Evolutionary conservation across 2,797 vertebrate genomes (phyloP), one percentile per base, ranked within the genome.

Genomic region (Acanthis flammea): DNA sequence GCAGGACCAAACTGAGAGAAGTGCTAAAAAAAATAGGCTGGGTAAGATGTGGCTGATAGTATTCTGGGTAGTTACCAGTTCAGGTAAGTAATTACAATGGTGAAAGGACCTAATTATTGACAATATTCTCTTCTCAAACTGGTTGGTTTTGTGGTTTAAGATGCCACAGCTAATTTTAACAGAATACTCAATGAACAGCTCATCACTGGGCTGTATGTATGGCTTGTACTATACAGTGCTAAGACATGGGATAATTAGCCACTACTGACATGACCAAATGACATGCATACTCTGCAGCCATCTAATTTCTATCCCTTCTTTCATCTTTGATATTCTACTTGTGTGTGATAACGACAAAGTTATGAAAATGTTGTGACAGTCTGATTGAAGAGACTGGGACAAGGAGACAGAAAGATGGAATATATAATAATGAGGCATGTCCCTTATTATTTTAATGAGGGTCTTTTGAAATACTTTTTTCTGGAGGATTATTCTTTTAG

Each of bases 331-430:
- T 94, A 74, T 86, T 94, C 61, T 35, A 85, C 77, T 82, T 91
- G 53, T 83, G 63, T 54, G 71, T 54, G 28, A 82, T 67, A 92
- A 95, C 89, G 83, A 74, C 65, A 88, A 94, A 95, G 50, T 93
- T 93, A 89, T 62, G 78, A 92, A 93, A 94, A 94, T 80, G 60
- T 95, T 96, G 65, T 92, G 93, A 93, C 5, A 12, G 19, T 80
- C 68, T 91, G 89, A 95, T 88, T 91, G 91, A 96, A 87, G 70
- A 89, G 53, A 80, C 35, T 22, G 50, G 60, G 75, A 91, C 72
- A 89, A 92, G 81, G 54, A 91, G 77, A 85, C 55, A 92, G 90
- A 90, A 93, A 82, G 83, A 45, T 14, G 47, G 67, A 85, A 91
- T 76, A 42, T 23, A 24, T 31, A 90, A 85, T 73, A 91, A 72